A percentile compares a stretch with the other conserved stretches of the same genome.
phyloP scores from a whole-genome alignment of 2,797 vertebrate species.

The Diplodus puntazzo region DNA sequence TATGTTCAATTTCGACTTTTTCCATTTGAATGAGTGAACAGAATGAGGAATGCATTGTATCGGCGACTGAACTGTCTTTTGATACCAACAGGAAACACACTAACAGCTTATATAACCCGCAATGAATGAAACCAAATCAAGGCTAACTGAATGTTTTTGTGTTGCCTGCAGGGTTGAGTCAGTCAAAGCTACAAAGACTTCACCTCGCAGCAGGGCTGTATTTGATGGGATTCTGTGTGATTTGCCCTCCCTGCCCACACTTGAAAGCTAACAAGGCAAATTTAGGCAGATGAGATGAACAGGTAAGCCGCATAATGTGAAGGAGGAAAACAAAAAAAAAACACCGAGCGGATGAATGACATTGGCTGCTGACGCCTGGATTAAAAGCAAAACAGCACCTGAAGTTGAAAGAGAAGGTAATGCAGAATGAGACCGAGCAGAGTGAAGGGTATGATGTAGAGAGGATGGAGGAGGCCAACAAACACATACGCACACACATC shows the following conservation, averaged over 20 bases:
- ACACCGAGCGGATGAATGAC: not conserved
- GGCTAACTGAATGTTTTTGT: conserved; percentile 11
- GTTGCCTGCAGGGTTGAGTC: conserved; percentile 21
- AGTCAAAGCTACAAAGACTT: conserved; percentile 15
- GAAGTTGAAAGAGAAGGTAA: conserved; percentile 21
- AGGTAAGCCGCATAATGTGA: not conserved
- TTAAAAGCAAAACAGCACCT: not conserved
- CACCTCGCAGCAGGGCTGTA: not conserved
- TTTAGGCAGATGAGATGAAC: conserved; percentile 24
- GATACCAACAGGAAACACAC: not conserved
- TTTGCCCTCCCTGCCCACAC: conserved; percentile 24
- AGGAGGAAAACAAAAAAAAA: not conserved
- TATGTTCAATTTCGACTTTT: not conserved
- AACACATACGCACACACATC: not conserved
- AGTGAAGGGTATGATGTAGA: conserved; percentile 6
- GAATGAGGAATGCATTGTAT: not conserved
- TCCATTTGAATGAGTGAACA: not conserved
- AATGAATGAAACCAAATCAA: conserved; percentile 12
- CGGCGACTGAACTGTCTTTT: not conserved
- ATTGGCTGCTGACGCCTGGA: conserved; percentile 1
- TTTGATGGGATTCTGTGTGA: conserved; percentile 26
- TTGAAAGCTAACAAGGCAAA: conserved; percentile 30
- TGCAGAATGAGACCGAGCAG: not conserved
- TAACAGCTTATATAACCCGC: not conserved
- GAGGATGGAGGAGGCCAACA: not conserved